Percentiles rank a stretch among this genome's conserved stretches.
phyloP scores from a whole-genome alignment of 2,797 vertebrate species.

The Mallotus villosus region DNA sequence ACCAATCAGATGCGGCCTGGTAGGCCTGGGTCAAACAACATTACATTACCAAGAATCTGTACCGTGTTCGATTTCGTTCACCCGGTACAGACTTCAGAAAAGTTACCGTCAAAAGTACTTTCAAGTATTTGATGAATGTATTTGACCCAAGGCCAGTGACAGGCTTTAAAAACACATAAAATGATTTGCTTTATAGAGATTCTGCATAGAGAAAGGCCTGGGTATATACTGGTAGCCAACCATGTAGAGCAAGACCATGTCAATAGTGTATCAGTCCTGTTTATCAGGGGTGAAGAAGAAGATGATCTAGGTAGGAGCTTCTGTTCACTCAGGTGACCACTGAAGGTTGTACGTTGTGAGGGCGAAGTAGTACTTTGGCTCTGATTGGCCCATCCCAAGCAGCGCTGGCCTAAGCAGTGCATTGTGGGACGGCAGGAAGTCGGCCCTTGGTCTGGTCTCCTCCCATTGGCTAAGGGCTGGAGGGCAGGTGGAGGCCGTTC shows the following conservation, averaged over 20 bases:
- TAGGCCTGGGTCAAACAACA: neutral
- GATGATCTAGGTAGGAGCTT: constrained; percentile 8
- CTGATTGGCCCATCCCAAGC: constrained; percentile 22
- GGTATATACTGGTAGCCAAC: neutral
- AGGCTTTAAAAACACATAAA: neutral
- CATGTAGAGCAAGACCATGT: neutral
- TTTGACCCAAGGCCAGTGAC: neutral
- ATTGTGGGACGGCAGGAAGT: constrained; percentile 37
- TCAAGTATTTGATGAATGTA: neutral
- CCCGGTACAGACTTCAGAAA: neutral
- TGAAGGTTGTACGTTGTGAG: neutral
- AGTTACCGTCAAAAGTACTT: neutral
- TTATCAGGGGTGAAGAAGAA: neutral
- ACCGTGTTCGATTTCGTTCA: neutral
- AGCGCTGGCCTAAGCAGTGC: constrained; percentile 39
- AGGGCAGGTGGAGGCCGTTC: constrained; percentile 76
- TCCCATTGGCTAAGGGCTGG: constrained; percentile 64
- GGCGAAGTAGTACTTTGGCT: constrained; percentile 24
- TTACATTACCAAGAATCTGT: neutral
- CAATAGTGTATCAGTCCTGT: neutral
- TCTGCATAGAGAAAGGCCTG: neutral
- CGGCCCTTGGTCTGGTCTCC: constrained; percentile 44
- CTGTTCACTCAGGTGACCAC: constrained; percentile 1
- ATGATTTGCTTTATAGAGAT: neutral
- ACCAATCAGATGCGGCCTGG: neutral